Base-by-base conservation (phyloP, 2,888 invertebrate species). In the Sialis lutaria region DNA sequence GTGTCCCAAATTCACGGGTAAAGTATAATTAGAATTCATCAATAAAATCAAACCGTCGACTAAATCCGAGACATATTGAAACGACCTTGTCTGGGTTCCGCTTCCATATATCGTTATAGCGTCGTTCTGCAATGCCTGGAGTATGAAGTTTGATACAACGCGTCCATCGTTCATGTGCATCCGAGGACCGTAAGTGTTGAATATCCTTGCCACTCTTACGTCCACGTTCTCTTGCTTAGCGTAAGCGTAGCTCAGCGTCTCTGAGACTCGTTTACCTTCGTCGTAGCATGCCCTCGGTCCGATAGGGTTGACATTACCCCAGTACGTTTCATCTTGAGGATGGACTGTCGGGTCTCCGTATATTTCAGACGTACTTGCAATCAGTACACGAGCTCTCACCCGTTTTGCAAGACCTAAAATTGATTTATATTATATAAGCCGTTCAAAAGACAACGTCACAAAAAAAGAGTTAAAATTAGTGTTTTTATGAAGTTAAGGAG, bases 91-190 rank as follows among this genome's bases (percentile, higher is more conserved):
- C 64, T 90, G 90, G 57, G 79, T 81, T 22, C 90, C 90, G 57
- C 83, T 82, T 2, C 89, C 90, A 59, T 90, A 89, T 6, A 86
- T 73, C 4, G 96, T 96, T 47, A 99, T 91, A 4, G 90, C 85
- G 60, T 95, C 79, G 62, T 91, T 89, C 61, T 93, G 88, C 48
- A 99, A 67, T 0, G 96, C 92, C 67, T 99, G 97, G 53, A 97
- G 75, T 53, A 98, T 90, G 59, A 99, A 98, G 69, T 99, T 99
- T 9, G 96, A 96, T 1, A 98, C 97, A 1, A 98, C 96, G 37
- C 98, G 74, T 1, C 98, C 98, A 64, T 98, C 98, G 52, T 95
- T 91, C 76, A 92, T 91, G 60, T 96, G 96, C 98, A 98, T 98
- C 55, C 98, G 69, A 1, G 98, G 98, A 0, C 98, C 98, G 61